Percentiles rank a stretch among this genome's conserved stretches.
These are phyloP conservation scores for Chironomus riparius DNA, from an alignment of 2,888 invertebrate species.

Conservation along the genomic window DNA sequence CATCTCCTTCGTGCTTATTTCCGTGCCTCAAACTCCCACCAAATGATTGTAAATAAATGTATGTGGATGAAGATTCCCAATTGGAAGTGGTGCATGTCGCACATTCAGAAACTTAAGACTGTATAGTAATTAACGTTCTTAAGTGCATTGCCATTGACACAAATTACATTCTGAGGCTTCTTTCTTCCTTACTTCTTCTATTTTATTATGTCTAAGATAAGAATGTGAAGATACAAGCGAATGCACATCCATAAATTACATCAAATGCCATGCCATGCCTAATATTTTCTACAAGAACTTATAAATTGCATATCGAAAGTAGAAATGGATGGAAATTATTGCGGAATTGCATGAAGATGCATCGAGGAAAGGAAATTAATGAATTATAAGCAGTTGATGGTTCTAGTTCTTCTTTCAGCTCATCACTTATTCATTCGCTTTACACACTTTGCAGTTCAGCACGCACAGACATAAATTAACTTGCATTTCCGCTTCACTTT, in stretches of 20 bases:
- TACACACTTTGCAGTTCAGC: too few species aligned
- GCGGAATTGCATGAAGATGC: too few species aligned
- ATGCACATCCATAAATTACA: neutral
- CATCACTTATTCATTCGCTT: too few species aligned
- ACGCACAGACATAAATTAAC: too few species aligned
- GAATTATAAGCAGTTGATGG: too few species aligned
- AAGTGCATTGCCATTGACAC: neutral
- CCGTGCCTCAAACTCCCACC: neutral
- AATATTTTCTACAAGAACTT: neutral
- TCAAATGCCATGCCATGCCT: neutral
- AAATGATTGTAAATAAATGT: neutral
- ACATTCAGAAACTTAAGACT: neutral
- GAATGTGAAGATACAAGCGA: too few species aligned
- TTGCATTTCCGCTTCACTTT: too few species aligned
- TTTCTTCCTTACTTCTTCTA: neutral
- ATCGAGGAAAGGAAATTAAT: too few species aligned
- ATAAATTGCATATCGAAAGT: neutral
- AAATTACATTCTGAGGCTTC: neutral
- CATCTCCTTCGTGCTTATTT: neutral
- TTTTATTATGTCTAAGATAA: neutral
- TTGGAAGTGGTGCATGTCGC: neutral
- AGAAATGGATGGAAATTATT: neutral
- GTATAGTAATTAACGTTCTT: neutral
- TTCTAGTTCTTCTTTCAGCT: too few species aligned
- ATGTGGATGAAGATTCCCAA: neutral